phyloP scores from a whole-genome alignment of 2,888 invertebrate species.

The Invenusta paracnida region DNA sequence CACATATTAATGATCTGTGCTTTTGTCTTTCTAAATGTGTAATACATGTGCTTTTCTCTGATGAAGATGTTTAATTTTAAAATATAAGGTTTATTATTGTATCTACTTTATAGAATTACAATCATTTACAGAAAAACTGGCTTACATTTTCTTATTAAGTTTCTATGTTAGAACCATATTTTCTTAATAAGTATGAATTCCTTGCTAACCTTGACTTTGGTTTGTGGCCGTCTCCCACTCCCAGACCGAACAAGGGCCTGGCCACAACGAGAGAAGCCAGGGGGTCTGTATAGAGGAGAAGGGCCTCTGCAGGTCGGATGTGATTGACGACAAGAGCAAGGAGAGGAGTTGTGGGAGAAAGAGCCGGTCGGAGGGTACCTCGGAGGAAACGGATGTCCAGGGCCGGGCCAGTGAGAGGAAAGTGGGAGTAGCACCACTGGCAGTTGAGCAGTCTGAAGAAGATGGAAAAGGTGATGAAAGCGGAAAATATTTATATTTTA shows the following conservation, averaged over 20 bases:
- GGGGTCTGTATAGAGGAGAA: neutral
- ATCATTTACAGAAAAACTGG: too few species aligned
- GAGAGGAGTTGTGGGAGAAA: neutral
- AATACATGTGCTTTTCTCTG: too few species aligned
- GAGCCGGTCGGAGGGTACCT: neutral
- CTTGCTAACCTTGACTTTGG: neutral
- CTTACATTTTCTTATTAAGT: too few species aligned
- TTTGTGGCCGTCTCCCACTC: neutral
- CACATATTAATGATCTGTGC: too few species aligned
- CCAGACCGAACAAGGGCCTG: neutral
- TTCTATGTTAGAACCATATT: too few species aligned
- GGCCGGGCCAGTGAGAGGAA: neutral
- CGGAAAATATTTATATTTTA: too few species aligned
- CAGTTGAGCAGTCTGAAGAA: neutral
- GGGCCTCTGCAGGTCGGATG: neutral
- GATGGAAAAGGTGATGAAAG: neutral
- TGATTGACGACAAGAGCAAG: neutral
- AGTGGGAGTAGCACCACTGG: neutral
- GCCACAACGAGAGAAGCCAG: slow-evolving; percentile 11
- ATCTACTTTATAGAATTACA: too few species aligned
- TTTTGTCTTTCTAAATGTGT: too few species aligned
- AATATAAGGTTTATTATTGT: too few species aligned
- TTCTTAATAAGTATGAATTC: too few species aligned
- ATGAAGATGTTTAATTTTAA: too few species aligned
- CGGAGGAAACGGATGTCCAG: neutral